phyloP scores from a whole-genome alignment of 2,888 invertebrate species.

The Drosophila flavopinicola region DNA sequence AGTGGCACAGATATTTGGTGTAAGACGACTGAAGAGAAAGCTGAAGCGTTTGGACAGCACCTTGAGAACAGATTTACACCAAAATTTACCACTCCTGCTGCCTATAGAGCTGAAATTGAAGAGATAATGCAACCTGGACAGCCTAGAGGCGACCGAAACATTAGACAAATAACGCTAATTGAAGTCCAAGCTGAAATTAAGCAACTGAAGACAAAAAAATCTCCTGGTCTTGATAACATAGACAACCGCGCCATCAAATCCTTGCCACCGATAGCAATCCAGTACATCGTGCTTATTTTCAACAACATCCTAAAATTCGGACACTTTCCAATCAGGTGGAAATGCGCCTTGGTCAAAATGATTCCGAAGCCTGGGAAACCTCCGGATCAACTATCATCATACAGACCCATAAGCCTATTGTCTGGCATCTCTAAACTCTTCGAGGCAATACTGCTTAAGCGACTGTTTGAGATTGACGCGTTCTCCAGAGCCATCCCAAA shows the following conservation, averaged over 20 bases:
- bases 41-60: background rate
- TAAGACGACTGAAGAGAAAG: background rate
- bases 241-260: background rate
- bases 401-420: background rate
- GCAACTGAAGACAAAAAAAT: background rate
- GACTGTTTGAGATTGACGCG: background rate
- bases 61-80: background rate
- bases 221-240: background rate
- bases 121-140: background rate
- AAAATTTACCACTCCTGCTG: background rate
- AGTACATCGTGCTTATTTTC: background rate
- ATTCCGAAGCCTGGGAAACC: background rate
- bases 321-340: background rate
- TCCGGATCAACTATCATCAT: background rate
- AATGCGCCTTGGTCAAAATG: background rate
- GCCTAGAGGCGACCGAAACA: background rate
- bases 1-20: background rate
- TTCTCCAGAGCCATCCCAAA: background rate
- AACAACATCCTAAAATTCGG: background rate
- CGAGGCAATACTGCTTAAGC: background rate
- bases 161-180: background rate
- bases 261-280: background rate
- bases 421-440: background rate
- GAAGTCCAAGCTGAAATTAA: background rate
- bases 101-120: background rate